phyloP scores from a whole-genome alignment of 2,888 invertebrate genomes.

The Drosophila testacea region DNA sequence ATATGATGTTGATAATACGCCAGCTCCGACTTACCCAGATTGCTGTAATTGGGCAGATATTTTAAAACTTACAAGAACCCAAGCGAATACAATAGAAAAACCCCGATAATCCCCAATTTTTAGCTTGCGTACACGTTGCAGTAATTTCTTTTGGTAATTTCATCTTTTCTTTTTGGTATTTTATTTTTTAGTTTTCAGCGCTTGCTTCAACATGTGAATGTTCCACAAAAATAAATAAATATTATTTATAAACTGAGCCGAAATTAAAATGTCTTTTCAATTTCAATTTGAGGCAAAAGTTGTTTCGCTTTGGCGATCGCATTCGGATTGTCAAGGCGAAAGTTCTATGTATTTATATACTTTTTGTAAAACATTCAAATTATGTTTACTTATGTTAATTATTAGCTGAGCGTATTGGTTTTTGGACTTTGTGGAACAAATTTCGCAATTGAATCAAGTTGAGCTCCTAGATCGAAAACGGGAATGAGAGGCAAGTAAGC shows the following conservation, averaged over 20 bases:
- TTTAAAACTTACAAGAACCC: constrained; percentile 56
- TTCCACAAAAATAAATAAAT: constrained; percentile 82
- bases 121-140: constrained; percentile 53
- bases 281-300: constrained; percentile 64
- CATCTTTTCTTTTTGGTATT: constrained; percentile 49
- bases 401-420: constrained; percentile 42
- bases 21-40: constrained; percentile 73
- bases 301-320: constrained; percentile 62
- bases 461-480: constrained; percentile 85
- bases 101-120: constrained; percentile 34
- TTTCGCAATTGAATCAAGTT: constrained; percentile 85
- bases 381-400: constrained; percentile 34
- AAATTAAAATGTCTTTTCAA: constrained; percentile 70
- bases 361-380: constrained; percentile 79
- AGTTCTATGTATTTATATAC: constrained; percentile 44
- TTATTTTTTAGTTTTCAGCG: constrained; percentile 77
- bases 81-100: constrained; percentile 16
- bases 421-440: constrained; percentile 82
- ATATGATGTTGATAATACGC: constrained; percentile 48
- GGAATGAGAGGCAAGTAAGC: constrained; percentile 85
- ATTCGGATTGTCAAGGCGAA: constrained; percentile 63
- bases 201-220: constrained; percentile 85
- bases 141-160: constrained; percentile 49
- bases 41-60: constrained; percentile 59
- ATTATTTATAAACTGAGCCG: constrained; percentile 35